Percentiles rank a stretch among this genome's conserved stretches.
Conservation (phyloP, 1,140 invertebrate genomes). For the Magallana angulata region DNA sequence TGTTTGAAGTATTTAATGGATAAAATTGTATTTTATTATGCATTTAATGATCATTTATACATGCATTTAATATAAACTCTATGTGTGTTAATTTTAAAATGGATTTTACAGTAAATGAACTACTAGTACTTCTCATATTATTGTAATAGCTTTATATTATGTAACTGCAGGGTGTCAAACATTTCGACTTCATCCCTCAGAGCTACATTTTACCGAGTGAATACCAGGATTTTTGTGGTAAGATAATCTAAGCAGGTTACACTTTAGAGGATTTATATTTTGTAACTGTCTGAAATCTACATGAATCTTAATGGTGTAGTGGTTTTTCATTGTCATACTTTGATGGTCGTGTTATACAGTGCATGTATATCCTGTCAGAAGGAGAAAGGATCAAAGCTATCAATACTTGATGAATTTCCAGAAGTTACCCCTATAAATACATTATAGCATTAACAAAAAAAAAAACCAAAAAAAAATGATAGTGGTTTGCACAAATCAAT, state of each 20-base stretch:
- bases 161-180: constrained; percentile 86
- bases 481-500: not conserved
- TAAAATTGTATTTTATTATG: too few species aligned
- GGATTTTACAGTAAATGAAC: too few species aligned
- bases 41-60: too few species aligned
- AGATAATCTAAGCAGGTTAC: constrained; percentile 55
- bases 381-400: not conserved
- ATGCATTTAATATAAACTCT: too few species aligned
- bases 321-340: not conserved
- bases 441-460: not conserved
- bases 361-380: not conserved
- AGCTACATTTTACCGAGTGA: constrained; percentile 94
- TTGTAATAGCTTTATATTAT: not conserved
- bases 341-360: not conserved
- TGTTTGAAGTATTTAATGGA: too few species aligned
- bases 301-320: not conserved
- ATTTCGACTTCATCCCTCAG: constrained; percentile 95
- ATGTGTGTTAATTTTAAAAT: too few species aligned
- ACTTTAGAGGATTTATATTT: not conserved
- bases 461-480: not conserved
- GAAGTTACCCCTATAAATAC: not conserved
- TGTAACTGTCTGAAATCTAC: not conserved
- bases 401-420: not conserved
- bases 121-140: too few species aligned
- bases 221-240: constrained; percentile 82